Base-by-base conservation (phyloP, 2,888 invertebrate species). In the Caenorhabditis sp. region DNA sequence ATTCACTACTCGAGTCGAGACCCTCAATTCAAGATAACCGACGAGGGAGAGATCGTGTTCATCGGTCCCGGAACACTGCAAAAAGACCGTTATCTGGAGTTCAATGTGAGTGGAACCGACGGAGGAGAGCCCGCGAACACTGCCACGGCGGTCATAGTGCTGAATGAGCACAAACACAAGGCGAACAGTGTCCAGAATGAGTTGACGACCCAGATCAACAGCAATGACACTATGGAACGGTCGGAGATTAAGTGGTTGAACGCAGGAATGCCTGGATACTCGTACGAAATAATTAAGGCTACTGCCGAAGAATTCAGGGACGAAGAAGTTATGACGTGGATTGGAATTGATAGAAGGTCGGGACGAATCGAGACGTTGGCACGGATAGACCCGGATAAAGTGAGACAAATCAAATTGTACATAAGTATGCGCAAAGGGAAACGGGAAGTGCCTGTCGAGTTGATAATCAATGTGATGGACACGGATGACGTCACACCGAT, bases 381-480 rank as follows among this genome's bases (percentile, higher is more conserved):
- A 45, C 48, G 71, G 8, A 63, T 82, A 3, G 65, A 79, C 26
- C 76, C 80, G n/a, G 71, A 72, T 8, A 61, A 22, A 9, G 75
- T 79, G 13, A 78, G 78, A 43, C 63, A 73, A 45, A 80, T 82
- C 35, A 72, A 74, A 43, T 46, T 82, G 20, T 58, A 77, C 20
- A 82, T 82, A 22, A 66, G 66, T 7, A 82, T 82, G 82, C 66
- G 65, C 20, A 82, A 82, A 62, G 79, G 79, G 13, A 80, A 80
- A 32, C 50, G 79, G 26, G 80, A 82, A 68, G 74, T 82, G 9
- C 82, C 82, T 43, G 82, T 82, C 6, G 82, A 82, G 35, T 50
- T 82, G 41, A 82, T 82, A 11, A 82, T 82, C 41, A 80, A 80
- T 35, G 78, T 82, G 13, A 75, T 79, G 43, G 80, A 80, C 41